These are phyloP conservation scores for Saccostrea cuccullata DNA, from an alignment of 1,140 invertebrate genomes.

Conservation along the genomic window DNA sequence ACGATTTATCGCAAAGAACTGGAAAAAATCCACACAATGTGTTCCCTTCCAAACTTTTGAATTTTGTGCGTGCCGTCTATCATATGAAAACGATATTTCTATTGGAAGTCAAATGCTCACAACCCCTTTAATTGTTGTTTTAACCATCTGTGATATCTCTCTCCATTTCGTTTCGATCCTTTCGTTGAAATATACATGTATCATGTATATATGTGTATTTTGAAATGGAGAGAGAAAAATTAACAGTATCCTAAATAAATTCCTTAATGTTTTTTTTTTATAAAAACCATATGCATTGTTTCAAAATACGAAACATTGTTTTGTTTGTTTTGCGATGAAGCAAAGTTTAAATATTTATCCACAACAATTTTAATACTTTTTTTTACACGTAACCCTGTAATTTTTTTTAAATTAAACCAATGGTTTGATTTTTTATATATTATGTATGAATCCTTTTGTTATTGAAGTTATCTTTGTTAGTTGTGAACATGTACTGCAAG, in stretches of 20 bases:
- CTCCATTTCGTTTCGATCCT: neutral
- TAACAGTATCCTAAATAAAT: neutral
- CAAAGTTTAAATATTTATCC: too few species aligned
- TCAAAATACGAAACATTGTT: too few species aligned
- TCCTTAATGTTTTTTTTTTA: too few species aligned
- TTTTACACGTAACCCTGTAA: too few species aligned
- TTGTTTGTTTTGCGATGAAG: too few species aligned
- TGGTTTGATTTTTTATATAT: too few species aligned
- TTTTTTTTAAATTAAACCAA: too few species aligned
- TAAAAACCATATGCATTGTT: too few species aligned
- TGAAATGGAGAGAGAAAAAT: neutral
- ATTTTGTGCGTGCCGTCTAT: neutral
- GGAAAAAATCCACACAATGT: neutral
- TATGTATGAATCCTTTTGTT: too few species aligned
- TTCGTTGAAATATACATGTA: neutral
- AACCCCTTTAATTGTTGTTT: neutral
- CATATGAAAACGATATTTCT: neutral
- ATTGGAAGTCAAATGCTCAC: neutral
- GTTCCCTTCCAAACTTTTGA: neutral
- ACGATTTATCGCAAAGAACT: neutral
- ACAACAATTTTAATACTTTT: too few species aligned
- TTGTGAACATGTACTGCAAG: too few species aligned
- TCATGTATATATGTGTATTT: neutral
- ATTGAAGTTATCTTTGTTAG: too few species aligned
- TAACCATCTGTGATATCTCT: neutral